Percentiles rank a stretch among this genome's conserved stretches.
phyloP scores from a whole-genome alignment of 2,113 vertebrate species.

The Pedionomus torquatus region DNA sequence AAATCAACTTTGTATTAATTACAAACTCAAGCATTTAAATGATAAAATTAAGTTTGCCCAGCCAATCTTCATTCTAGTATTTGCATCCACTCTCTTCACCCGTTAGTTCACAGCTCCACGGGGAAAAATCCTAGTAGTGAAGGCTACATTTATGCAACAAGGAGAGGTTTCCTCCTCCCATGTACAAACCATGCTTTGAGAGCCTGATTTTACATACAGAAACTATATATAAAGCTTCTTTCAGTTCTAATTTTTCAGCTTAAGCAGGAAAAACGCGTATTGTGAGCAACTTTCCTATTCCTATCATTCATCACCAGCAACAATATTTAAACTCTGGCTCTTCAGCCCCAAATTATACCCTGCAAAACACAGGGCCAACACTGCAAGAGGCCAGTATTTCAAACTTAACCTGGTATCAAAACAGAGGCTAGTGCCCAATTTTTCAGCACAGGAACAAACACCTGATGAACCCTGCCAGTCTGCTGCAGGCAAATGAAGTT shows the following conservation, averaged over 20 bases:
- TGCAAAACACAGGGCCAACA: not conserved
- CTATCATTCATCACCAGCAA: not conserved
- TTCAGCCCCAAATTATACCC: not conserved
- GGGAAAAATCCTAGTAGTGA: not conserved
- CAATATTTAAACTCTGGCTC: not conserved
- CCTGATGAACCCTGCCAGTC: not conserved
- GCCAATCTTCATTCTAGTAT: not conserved
- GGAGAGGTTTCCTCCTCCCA: not conserved
- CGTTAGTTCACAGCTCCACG: not conserved
- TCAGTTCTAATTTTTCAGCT: not conserved
- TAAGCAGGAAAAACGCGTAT: not conserved
- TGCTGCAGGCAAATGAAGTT: not conserved
- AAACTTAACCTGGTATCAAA: not conserved
- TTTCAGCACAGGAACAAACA: not conserved
- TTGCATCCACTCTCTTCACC: not conserved
- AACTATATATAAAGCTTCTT: not conserved
- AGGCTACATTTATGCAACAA: not conserved
- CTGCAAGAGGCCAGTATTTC: accelerated
- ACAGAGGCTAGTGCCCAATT: not conserved
- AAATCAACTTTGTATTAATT: not conserved
- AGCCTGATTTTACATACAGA: not conserved
- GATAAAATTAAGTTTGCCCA: not conserved
- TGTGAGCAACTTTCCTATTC: not conserved
- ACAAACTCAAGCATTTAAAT: not conserved
- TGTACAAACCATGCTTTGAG: not conserved